These are phyloP conservation scores for Drosophila longiperda DNA, from an alignment of 2,888 invertebrate species.

Conservation along the genomic window DNA sequence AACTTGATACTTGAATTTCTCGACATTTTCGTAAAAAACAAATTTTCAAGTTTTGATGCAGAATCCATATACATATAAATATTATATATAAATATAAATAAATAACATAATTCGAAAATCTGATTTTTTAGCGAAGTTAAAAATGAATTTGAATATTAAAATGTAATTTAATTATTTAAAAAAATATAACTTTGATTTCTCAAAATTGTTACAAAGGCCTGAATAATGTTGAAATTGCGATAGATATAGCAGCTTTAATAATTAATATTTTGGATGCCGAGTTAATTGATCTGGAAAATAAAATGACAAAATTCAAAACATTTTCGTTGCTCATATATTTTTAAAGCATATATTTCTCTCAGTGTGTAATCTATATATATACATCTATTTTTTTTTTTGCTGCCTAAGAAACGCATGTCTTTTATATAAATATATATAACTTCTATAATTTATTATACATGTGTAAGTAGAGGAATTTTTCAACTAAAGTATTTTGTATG, in stretches of 20 bases:
- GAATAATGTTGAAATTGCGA: not conserved
- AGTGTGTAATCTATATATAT: conserved; percentile 43
- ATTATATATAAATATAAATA: not conserved
- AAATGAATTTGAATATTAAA: not conserved
- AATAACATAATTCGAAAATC: not conserved
- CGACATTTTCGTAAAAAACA: not conserved
- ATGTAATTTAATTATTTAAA: not conserved
- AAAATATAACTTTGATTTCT: not conserved
- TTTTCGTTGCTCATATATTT: conserved; percentile 65
- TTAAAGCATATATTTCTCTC: conserved; percentile 62
- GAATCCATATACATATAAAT: not conserved
- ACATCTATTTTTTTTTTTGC: conserved; percentile 36
- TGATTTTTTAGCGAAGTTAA: not conserved
- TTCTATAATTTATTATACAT: conserved; percentile 24
- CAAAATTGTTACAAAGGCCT: not conserved
- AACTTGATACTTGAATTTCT: not conserved
- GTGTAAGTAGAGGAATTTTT: conserved; percentile 72
- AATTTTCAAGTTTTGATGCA: not conserved
- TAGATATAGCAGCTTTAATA: not conserved
- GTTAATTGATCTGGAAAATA: not conserved
- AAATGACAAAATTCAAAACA: conserved; percentile 44
- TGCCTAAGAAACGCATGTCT: conserved; percentile 66
- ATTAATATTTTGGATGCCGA: not conserved
- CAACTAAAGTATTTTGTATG: conserved; percentile 75
- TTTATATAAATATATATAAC: conserved; percentile 30